These are phyloP conservation scores for Meloidogyne hapla DNA, from an alignment of 1,140 invertebrate genomes.

Conservation along the genomic window DNA sequence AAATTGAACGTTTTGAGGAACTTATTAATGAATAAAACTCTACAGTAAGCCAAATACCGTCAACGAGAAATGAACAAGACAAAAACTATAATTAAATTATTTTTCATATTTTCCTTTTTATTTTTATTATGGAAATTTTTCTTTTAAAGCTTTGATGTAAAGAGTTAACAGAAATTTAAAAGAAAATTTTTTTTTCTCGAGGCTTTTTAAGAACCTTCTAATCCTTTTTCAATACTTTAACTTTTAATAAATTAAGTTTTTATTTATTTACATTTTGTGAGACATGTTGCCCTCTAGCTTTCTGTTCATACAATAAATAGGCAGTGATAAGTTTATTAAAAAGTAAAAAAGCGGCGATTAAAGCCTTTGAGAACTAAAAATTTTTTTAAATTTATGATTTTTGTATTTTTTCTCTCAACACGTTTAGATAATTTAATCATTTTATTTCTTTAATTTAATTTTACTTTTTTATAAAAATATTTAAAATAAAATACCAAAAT, in stretches of 20 bases:
- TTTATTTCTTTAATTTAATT: too few relatives aligned
- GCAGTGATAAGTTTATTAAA: constrained; percentile 23
- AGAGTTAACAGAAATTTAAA: not conserved
- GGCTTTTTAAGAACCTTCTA: too few relatives aligned
- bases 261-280: constrained; percentile 31
- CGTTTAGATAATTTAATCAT: too few relatives aligned
- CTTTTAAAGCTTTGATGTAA: too few relatives aligned
- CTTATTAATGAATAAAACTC: constrained; percentile 25
- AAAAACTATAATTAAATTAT: constrained; percentile 24
- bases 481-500: constrained; percentile 14
- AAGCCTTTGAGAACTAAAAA: constrained; percentile 24
- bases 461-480: not conserved
- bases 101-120: not conserved
- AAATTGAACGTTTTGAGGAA: not conserved
- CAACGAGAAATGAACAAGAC: constrained; percentile 19
- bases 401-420: too few relatives aligned
- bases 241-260: too few relatives aligned
- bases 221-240: too few relatives aligned
- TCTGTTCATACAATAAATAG: constrained; percentile 28
- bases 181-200: too few relatives aligned
- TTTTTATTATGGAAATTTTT: too few relatives aligned
- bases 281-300: constrained; percentile 17
- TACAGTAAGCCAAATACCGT: constrained; percentile 30
- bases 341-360: constrained; percentile 30
- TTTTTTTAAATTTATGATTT: too few relatives aligned